Conservation (phyloP, 2,797 vertebrate species). For the Capromys pilorides region DNA sequence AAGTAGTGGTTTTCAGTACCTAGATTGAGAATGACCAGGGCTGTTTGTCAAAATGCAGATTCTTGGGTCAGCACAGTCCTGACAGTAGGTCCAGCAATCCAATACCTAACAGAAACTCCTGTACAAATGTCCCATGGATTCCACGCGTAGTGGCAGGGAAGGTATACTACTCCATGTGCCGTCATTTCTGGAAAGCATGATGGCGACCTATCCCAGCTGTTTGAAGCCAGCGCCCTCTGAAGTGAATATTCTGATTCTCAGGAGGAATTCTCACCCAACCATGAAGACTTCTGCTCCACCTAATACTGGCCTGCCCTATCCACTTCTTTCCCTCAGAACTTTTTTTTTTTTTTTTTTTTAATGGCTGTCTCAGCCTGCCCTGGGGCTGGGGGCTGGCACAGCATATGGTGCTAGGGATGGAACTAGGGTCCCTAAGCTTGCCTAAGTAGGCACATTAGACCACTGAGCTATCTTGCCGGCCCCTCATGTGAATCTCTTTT, state of each 20-base stretch:
- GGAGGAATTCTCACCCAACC: not conserved
- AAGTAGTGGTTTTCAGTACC: not conserved
- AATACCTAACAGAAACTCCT: not conserved
- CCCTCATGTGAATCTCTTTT: too few relatives aligned
- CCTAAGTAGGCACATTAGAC: too few relatives aligned
- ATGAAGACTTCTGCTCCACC: not conserved
- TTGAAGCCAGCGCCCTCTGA: not conserved
- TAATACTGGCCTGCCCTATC: not conserved
- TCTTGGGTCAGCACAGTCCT: not conserved
- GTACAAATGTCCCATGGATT: not conserved
- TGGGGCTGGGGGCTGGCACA: too few relatives aligned
- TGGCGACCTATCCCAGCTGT: not conserved
- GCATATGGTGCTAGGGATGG: too few relatives aligned
- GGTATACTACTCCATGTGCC: not conserved
- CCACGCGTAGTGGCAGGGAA: too few relatives aligned
- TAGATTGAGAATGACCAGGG: not conserved
- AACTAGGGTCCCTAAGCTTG: too few relatives aligned
- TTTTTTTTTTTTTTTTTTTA: not conserved
- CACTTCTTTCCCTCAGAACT: not conserved
- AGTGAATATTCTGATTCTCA: not conserved
- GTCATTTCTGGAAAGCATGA: not conserved
- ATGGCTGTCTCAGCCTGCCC: too few relatives aligned
- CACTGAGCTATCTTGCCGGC: too few relatives aligned
- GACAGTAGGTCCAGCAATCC: not conserved
- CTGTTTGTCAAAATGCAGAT: slow-evolving; percentile 16